Percentiles rank a stretch among this genome's conserved stretches.
phyloP scores from a whole-genome alignment of 92 coral and sea anemone genomes.

The Anthopleura xanthogrammica region DNA sequence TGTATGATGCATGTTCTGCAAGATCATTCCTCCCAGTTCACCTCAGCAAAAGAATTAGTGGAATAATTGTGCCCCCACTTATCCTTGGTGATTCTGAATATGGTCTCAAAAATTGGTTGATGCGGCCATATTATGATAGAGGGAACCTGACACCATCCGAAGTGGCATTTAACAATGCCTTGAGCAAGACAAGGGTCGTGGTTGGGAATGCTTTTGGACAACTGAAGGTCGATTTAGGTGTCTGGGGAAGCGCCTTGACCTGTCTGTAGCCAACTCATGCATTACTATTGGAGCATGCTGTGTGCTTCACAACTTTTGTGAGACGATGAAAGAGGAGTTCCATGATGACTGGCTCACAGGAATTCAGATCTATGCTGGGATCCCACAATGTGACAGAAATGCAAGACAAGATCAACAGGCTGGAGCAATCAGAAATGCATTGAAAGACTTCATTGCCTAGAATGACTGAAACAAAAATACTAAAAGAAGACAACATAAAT shows the following conservation, averaged over 20 bases:
- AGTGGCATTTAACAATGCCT: slow-evolving; percentile 43
- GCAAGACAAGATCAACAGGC: slow-evolving; percentile 34
- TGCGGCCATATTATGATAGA: slow-evolving; percentile 46
- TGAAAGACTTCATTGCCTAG: neutral
- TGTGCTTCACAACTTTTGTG: slow-evolving; percentile 45
- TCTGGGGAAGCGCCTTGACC: slow-evolving; percentile 22
- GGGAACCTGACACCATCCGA: slow-evolving; percentile 45
- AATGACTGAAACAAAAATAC: neutral
- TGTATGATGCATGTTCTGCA: slow-evolving; percentile 47
- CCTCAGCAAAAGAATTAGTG: slow-evolving; percentile 35
- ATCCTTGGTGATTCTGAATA: slow-evolving; percentile 55
- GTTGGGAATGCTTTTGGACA: slow-evolving; percentile 48
- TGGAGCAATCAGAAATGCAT: slow-evolving; percentile 39
- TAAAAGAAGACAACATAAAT: neutral
- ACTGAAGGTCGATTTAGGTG: slow-evolving; percentile 48
- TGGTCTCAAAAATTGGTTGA: slow-evolving; percentile 54
- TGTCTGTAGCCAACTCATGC: slow-evolving; percentile 10
- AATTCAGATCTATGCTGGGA: slow-evolving; percentile 25
- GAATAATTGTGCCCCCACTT: slow-evolving; percentile 52
- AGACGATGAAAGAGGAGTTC: slow-evolving; percentile 43
- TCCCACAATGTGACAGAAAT: slow-evolving; percentile 40
- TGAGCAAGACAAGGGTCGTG: slow-evolving; percentile 52
- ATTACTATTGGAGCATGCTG: slow-evolving; percentile 17
- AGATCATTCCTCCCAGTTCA: slow-evolving; percentile 43
- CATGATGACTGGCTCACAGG: slow-evolving; percentile 45